Percentiles rank a stretch among this genome's conserved stretches.
phyloP scores from a whole-genome alignment of 1,140 invertebrate species.

The Geopemphigus sp. region DNA sequence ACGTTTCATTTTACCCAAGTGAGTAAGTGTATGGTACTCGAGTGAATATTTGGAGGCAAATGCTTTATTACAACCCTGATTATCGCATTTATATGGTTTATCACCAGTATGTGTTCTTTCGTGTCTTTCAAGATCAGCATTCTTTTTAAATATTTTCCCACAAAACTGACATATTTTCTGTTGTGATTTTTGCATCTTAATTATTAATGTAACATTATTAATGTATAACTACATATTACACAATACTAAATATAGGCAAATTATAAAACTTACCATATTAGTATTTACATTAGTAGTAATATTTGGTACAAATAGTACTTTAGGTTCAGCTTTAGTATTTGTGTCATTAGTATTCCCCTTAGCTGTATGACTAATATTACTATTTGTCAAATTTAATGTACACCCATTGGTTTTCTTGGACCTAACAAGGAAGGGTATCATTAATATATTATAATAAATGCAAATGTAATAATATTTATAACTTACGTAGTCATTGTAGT shows the following conservation, averaged over 20 bases:
- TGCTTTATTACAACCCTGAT: slow-evolving; percentile 62
- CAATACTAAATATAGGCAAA: no score
- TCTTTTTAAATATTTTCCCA: slow-evolving; percentile 60
- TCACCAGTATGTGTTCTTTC: slow-evolving; percentile 67
- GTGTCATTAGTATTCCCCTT: not conserved
- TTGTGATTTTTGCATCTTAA: not conserved
- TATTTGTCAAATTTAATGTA: slow-evolving; percentile 1
- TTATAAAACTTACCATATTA: not conserved
- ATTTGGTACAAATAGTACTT: slow-evolving; percentile 29
- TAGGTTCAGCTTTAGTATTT: not conserved
- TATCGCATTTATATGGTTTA: slow-evolving; percentile 64
- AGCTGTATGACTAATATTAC: not conserved
- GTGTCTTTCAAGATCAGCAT: slow-evolving; percentile 60
- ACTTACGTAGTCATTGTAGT: not conserved
- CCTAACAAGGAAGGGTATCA: not conserved
- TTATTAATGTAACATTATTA: not conserved
- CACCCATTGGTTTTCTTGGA: not conserved
- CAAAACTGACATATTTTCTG: slow-evolving; percentile 62
- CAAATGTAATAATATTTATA: not conserved
- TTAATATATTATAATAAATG: not conserved
- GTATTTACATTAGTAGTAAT: not conserved
- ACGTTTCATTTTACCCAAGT: slow-evolving; percentile 57
- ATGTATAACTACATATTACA: no score
- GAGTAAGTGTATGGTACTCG: slow-evolving; percentile 63
- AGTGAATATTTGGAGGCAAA: slow-evolving; percentile 71